Conservation (phyloP, 2,888 invertebrate species). For the Drosophila prostipennis region DNA sequence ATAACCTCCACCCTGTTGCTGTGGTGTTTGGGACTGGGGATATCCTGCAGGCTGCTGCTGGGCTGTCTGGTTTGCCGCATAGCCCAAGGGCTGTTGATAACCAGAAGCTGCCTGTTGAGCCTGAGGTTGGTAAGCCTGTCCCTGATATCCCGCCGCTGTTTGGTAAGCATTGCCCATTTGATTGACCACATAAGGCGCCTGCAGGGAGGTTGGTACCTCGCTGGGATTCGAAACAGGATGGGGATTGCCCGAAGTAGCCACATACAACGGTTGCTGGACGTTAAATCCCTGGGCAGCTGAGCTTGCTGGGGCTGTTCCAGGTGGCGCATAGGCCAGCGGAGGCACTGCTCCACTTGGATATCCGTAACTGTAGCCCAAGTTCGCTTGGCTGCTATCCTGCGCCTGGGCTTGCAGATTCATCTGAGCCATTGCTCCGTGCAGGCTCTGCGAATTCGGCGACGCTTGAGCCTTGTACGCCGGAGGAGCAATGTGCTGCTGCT, state of each 20-base stretch:
- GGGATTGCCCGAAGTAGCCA: conserved; percentile 63
- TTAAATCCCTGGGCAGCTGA: conserved; percentile 38
- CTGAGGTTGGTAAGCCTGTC: conserved; percentile 17
- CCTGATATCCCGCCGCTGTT: conserved; percentile 3
- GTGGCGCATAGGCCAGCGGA: conserved; percentile 14
- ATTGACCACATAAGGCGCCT: conserved; percentile 55
- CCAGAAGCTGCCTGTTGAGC: background rate
- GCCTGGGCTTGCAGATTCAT: conserved; percentile 56
- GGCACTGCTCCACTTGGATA: conserved; percentile 35
- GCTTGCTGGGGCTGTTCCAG: conserved; percentile 19
- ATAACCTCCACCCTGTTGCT: conserved; percentile 19
- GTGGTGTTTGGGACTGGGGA: conserved; percentile 19
- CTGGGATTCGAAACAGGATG: conserved; percentile 12
- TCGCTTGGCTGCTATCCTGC: conserved; percentile 19
- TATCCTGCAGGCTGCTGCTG: conserved; percentile 15
- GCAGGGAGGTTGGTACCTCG: conserved; percentile 39
- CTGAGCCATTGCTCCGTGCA: conserved; percentile 71
- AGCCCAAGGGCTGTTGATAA: conserved; percentile 19
- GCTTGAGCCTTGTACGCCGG: conserved; percentile 81
- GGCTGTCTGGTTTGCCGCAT: conserved; percentile 13
- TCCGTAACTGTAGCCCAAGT: conserved; percentile 49
- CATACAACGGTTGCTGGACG: conserved; percentile 69
- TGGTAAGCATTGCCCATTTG: conserved; percentile 7
- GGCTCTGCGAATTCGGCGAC: conserved; percentile 75
- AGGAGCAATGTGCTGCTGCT: conserved; percentile 80